Percentiles rank a stretch among this genome's conserved stretches.
These are phyloP conservation scores for Drosophila kanekoi DNA, from an alignment of 2,888 invertebrate species.

Conservation along the genomic window DNA sequence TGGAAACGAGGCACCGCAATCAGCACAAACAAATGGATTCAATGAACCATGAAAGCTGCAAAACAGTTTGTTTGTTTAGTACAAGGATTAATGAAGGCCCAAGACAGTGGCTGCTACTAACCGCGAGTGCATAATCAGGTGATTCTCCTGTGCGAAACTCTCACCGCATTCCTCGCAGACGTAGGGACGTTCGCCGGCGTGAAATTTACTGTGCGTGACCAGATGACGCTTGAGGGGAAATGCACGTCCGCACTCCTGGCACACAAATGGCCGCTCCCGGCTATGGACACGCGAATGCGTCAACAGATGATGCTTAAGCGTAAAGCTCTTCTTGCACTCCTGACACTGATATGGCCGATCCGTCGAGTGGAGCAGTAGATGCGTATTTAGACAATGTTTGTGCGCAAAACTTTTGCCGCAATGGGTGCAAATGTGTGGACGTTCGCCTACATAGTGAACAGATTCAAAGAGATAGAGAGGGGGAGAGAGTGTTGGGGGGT, in stretches of 20 bases:
- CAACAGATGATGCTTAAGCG: slow-evolving; percentile 93
- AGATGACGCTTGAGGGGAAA: slow-evolving; percentile 93
- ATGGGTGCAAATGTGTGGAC: slow-evolving; percentile 92
- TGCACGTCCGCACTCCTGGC: slow-evolving; percentile 92
- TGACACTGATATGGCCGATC: slow-evolving; percentile 93
- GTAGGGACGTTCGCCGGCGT: slow-evolving; percentile 93
- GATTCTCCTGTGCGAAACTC: slow-evolving; percentile 95
- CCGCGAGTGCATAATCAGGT: slow-evolving; percentile 87
- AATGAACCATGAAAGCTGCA: slow-evolving; percentile 96
- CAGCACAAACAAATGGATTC: slow-evolving; percentile 96
- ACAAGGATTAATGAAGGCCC: background rate
- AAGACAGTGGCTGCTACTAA: no score
- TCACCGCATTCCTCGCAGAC: slow-evolving; percentile 96
- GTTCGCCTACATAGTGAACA: slow-evolving; percentile 86
- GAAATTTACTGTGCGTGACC: slow-evolving; percentile 94
- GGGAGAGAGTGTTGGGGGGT: slow-evolving; percentile 25
- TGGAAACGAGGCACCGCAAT: slow-evolving; percentile 94
- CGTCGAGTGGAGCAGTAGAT: slow-evolving; percentile 91
- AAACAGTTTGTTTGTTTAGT: background rate
- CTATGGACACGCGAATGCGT: slow-evolving; percentile 93
- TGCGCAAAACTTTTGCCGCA: slow-evolving; percentile 93
- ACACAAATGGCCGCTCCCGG: slow-evolving; percentile 92
- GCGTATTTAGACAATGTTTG: slow-evolving; percentile 93
- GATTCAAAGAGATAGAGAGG: background rate
- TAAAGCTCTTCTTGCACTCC: slow-evolving; percentile 95